phyloP scores from a whole-genome alignment of 2,888 invertebrate genomes.

The Leptinotarsa rubiginosa region DNA sequence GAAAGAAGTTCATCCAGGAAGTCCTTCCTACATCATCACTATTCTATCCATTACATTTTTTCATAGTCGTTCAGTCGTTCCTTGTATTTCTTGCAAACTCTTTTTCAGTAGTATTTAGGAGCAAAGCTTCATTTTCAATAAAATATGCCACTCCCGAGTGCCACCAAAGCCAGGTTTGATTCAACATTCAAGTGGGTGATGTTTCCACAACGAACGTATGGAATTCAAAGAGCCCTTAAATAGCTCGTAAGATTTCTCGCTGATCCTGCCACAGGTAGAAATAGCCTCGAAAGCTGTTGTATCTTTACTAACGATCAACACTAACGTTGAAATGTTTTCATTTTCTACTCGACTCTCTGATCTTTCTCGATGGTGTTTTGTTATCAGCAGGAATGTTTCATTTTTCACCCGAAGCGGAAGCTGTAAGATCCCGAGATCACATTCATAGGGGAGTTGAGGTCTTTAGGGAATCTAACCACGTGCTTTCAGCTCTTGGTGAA shows the following conservation, averaged over 20 bases:
- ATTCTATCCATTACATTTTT: no score
- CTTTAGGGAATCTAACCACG: slow-evolving; percentile 8
- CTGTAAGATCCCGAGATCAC: slow-evolving; percentile 16
- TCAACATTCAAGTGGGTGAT: slow-evolving; percentile 26
- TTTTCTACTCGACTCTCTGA: slow-evolving; percentile 44
- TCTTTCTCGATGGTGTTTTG: slow-evolving; percentile 35
- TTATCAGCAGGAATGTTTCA: slow-evolving; percentile 39
- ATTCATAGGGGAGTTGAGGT: background rate
- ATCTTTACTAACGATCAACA: slow-evolving; percentile 53
- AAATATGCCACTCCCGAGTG: no score
- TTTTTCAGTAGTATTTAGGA: no score
- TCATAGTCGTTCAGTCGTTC: no score
- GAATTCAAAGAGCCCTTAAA: slow-evolving; percentile 55
- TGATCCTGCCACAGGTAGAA: slow-evolving; percentile 54
- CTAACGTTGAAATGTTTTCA: slow-evolving; percentile 54
- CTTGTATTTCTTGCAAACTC: no score
- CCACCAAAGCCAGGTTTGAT: slow-evolving; percentile 2
- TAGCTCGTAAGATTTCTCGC: slow-evolving; percentile 49
- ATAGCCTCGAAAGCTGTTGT: slow-evolving; percentile 47
- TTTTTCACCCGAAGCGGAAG: slow-evolving; percentile 33
- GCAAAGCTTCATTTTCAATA: no score
- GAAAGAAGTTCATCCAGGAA: no score
- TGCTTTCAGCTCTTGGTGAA: background rate
- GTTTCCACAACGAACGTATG: slow-evolving; percentile 39
- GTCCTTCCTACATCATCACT: no score